These are phyloP conservation scores for Vanessa atalanta DNA, from an alignment of 1,140 invertebrate genomes.

Conservation along the genomic window DNA sequence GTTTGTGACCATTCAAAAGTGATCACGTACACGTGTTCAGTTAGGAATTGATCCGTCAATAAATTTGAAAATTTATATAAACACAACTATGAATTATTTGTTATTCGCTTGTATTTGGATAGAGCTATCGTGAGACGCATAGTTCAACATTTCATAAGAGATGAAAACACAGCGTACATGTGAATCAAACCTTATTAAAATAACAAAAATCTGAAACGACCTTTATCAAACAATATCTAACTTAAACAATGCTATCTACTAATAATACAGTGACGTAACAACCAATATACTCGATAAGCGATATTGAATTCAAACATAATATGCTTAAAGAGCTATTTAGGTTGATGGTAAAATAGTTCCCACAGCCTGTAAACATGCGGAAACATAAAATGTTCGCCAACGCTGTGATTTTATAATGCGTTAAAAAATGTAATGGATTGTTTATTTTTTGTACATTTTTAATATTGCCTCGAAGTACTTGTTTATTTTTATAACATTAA, in stretches of 20 bases:
- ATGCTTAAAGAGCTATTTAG: neutral
- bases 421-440: neutral
- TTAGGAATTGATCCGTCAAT: too few species aligned
- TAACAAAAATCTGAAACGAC: neutral
- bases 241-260: neutral
- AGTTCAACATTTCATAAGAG: too few species aligned
- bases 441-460: neutral
- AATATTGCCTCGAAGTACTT: neutral
- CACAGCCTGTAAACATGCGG: neutral
- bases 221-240: neutral
- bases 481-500: constrained; percentile 5
- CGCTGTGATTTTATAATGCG: constrained; percentile 1
- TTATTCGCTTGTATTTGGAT: too few species aligned
- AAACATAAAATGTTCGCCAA: neutral
- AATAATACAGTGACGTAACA: neutral
- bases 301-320: neutral
- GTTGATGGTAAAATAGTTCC: neutral
- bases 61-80: too few species aligned
- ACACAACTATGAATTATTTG: too few species aligned
- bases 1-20: too few species aligned
- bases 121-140: too few species aligned
- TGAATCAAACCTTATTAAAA: too few species aligned
- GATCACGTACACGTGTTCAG: too few species aligned
- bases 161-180: too few species aligned
- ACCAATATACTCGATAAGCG: neutral